Evolutionary conservation across 1,140 invertebrate genomes (phyloP).

Genomic region (Hycleus phaleratus): DNA sequence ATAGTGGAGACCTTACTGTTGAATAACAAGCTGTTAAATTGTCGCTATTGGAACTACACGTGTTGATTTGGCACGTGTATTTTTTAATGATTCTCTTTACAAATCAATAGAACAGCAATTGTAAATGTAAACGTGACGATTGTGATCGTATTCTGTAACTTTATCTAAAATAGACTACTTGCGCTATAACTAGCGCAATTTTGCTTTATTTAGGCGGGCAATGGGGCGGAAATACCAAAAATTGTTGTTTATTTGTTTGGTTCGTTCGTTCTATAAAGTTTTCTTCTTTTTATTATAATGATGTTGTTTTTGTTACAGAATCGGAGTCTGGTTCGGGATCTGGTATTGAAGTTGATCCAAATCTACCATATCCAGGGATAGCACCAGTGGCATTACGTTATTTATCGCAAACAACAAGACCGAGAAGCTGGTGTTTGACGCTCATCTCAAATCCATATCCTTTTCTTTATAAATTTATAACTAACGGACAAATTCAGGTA

Average conservation of each 20-base stretch:
- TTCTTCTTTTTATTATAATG: background rate
- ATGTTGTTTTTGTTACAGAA: conserved; percentile 32
- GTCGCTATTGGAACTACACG: no score
- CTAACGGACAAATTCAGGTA: no score
- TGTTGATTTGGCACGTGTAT: no score
- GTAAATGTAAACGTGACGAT: no score
- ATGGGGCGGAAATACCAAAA: background rate
- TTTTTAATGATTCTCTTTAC: no score
- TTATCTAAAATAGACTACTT: no score
- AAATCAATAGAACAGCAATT: no score
- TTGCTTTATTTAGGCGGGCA: background rate
- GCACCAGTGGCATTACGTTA: conserved; percentile 73
- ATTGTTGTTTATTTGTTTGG: background rate
- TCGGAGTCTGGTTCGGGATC: conserved; percentile 44
- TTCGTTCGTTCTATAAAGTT: background rate
- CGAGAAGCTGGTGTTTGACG: conserved; percentile 85
- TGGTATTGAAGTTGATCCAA: conserved; percentile 56
- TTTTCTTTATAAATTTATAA: conserved; percentile 51
- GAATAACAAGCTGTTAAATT: no score
- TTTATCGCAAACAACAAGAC: conserved; percentile 75
- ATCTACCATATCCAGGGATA: conserved; percentile 84
- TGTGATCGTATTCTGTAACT: no score
- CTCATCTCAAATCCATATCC: conserved; percentile 99
- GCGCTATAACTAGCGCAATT: background rate
- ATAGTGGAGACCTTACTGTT: no score